Conservation (phyloP, 2,113 vertebrate species). For the Larimichthys polyactis region DNA sequence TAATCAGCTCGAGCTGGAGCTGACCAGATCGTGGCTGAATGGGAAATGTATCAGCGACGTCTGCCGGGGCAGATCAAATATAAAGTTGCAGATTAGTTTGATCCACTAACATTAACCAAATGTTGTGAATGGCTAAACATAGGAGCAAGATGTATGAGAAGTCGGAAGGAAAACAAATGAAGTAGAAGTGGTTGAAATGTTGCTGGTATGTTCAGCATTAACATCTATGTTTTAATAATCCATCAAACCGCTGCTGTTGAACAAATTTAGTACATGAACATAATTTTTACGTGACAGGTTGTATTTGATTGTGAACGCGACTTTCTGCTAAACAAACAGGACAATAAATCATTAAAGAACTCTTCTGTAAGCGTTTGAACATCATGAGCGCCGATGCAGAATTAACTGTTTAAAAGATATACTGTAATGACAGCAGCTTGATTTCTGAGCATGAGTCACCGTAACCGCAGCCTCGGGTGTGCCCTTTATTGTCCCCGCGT, state of each 20-base stretch:
- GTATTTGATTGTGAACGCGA: neutral
- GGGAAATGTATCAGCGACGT: too few species aligned
- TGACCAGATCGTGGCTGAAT: too few species aligned
- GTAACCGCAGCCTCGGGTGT: conserved; percentile 38
- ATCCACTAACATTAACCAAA: too few species aligned
- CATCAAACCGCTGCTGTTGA: neutral
- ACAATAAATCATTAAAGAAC: neutral
- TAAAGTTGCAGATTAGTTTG: too few species aligned
- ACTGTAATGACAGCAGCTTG: conserved; percentile 5
- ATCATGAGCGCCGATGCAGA: neutral
- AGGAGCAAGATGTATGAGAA: neutral
- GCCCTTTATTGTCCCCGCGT: conserved; percentile 11
- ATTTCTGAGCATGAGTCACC: conserved; percentile 54
- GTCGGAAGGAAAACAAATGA: neutral
- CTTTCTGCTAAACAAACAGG: neutral
- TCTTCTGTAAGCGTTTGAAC: neutral
- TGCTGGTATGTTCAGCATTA: neutral
- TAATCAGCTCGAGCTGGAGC: too few species aligned
- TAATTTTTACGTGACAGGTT: neutral
- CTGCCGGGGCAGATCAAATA: too few species aligned
- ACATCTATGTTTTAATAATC: neutral
- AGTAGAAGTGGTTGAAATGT: neutral
- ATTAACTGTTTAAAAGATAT: neutral
- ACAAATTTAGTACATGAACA: neutral
- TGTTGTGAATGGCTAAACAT: too few species aligned